Percentiles rank a stretch among this genome's conserved stretches.
Evolutionary conservation across 1,140 invertebrate species (phyloP).

Genomic region (Brachionus rotundiformis): DNA sequence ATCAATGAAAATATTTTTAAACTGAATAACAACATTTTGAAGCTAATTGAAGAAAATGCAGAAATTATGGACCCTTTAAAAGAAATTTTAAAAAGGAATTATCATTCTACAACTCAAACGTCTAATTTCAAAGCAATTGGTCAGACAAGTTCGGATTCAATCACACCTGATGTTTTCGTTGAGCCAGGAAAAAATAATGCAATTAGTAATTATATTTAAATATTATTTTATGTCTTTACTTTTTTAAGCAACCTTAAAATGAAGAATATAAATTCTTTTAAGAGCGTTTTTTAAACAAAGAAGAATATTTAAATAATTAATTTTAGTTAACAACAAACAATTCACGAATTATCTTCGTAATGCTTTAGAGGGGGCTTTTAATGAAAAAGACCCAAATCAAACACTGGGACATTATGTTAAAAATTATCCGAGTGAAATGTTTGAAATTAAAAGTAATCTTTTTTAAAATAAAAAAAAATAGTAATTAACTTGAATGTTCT

Average conservation of each 20-base stretch:
- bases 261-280: constrained; percentile 6
- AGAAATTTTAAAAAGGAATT: not conserved
- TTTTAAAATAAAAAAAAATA: too few relatives aligned
- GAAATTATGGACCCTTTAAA: not conserved
- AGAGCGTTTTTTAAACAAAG: not conserved
- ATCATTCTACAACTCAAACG: not conserved
- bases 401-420: too few relatives aligned
- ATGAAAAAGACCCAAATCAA: too few relatives aligned
- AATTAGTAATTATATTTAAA: constrained; percentile 8
- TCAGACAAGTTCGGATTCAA: not conserved
- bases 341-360: too few relatives aligned
- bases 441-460: not conserved
- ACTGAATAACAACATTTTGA: not conserved
- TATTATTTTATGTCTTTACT: not conserved
- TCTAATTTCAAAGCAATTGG: not conserved
- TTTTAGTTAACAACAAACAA: too few relatives aligned
- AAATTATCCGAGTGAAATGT: not conserved
- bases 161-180: not conserved
- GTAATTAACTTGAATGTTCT: too few relatives aligned
- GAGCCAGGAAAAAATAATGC: constrained; percentile 1
- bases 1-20: too few relatives aligned
- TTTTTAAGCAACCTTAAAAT: not conserved
- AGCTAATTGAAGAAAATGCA: not conserved
- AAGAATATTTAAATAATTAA: too few relatives aligned
- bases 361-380: too few relatives aligned